Conservation (phyloP, 2,113 vertebrate genomes). For the Apodemus speciosus region DNA sequence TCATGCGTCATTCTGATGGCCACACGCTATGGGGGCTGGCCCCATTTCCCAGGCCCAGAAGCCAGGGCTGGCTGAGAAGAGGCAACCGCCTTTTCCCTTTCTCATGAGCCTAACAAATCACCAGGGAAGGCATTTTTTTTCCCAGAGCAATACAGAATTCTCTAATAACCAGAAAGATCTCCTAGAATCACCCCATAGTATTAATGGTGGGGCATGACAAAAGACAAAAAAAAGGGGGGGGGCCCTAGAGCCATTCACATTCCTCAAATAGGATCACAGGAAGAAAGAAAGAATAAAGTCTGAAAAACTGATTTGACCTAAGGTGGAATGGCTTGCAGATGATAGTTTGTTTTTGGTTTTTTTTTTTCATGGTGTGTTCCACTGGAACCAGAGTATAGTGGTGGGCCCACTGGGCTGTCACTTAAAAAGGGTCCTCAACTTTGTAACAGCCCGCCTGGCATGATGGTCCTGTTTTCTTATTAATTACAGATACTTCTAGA, state of each 20-base stretch:
- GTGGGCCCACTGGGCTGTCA: background rate
- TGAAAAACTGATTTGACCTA: background rate
- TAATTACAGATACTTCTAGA: background rate
- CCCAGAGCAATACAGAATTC: background rate
- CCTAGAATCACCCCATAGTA: background rate
- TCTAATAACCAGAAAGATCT: background rate
- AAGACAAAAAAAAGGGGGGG: constrained; percentile 4
- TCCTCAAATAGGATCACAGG: background rate
- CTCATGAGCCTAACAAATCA: constrained; percentile 43
- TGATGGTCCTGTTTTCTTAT: background rate
- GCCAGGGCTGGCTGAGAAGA: background rate
- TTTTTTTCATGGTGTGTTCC: background rate
- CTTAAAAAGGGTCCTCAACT: background rate
- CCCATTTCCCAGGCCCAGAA: background rate
- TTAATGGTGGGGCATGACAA: background rate
- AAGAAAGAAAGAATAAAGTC: background rate
- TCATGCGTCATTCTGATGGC: constrained; percentile 69
- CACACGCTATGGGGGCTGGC: constrained; percentile 49
- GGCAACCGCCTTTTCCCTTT: constrained; percentile 56
- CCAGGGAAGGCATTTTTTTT: background rate
- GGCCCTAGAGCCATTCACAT: background rate
- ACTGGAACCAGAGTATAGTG: background rate
- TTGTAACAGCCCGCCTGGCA: background rate
- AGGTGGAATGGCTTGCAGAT: background rate
- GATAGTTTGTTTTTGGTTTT: background rate